Conservation (phyloP, 2,888 invertebrate species). For the Habrosyne pyritoides region DNA sequence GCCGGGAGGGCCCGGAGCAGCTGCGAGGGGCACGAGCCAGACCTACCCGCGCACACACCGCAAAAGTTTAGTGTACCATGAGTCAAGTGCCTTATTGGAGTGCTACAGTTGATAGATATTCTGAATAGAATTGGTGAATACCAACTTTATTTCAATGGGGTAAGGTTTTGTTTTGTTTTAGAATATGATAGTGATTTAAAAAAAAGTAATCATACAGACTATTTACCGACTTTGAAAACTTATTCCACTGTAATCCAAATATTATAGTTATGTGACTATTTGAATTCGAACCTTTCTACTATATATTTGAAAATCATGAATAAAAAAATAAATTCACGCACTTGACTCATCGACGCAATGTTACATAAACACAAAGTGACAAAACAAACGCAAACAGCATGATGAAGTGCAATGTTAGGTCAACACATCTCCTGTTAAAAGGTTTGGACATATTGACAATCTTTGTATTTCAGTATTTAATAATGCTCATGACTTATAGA, state of each 20-base stretch:
- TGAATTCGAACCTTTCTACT: too few relatives aligned
- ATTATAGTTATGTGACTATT: too few relatives aligned
- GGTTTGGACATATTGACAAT: not conserved
- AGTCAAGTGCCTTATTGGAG: not conserved
- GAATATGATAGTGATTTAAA: too few relatives aligned
- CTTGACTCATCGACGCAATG: constrained; percentile 17
- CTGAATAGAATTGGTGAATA: too few relatives aligned
- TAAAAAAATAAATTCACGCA: not conserved
- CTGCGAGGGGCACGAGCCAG: constrained; percentile 96
- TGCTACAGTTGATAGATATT: too few relatives aligned
- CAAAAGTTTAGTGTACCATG: constrained; percentile 6
- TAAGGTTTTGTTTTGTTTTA: too few relatives aligned
- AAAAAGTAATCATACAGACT: too few relatives aligned
- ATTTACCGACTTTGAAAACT: too few relatives aligned
- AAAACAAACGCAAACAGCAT: constrained; percentile 27
- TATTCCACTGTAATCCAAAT: too few relatives aligned
- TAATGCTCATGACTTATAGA: not conserved
- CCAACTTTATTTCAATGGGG: too few relatives aligned
- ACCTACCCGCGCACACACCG: constrained; percentile 80
- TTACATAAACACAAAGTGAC: constrained; percentile 17
- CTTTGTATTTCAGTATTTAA: not conserved
- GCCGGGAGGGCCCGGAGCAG: constrained; percentile 89
- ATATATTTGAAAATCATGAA: too few relatives aligned
- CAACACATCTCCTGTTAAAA: constrained; percentile 5
- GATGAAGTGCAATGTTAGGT: constrained; percentile 27